phyloP scores from a whole-genome alignment of 2,888 invertebrate species.

The Ferrisia virgata region DNA sequence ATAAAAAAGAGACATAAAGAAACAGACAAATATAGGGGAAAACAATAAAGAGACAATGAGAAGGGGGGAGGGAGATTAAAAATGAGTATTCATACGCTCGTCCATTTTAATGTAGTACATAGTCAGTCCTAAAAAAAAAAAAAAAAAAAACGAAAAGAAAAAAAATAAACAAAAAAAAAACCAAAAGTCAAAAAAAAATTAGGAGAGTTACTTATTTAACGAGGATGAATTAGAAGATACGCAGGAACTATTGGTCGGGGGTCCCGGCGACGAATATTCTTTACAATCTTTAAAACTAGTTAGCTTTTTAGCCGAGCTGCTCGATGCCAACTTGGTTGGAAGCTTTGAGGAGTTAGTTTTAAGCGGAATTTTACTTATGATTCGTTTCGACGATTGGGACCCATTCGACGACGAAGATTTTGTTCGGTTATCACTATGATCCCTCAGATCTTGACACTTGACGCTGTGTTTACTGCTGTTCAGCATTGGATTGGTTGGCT shows the following conservation, averaged over 20 bases:
- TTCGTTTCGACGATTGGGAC: neutral
- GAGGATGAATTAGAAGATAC: constrained; percentile 40
- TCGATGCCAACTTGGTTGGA: constrained; percentile 4
- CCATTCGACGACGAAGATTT: neutral
- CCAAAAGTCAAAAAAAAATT: neutral
- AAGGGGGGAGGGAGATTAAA: neutral
- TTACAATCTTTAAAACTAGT: constrained; percentile 42
- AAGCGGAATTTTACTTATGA: constrained; percentile 32
- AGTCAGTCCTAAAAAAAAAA: neutral
- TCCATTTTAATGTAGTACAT: neutral
- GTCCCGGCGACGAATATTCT: constrained; percentile 35
- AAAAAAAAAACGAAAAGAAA: neutral
- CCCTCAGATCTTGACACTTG: constrained; percentile 34
- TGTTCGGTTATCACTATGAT: constrained; percentile 30
- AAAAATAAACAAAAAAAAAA: neutral
- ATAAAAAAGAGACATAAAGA: neutral
- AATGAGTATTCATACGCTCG: constrained; percentile 1
- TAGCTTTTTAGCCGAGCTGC: neutral
- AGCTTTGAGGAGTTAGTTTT: constrained; percentile 18
- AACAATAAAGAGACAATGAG: neutral
- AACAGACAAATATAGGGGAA: neutral
- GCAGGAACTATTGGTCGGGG: constrained; percentile 39
- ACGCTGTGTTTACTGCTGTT: neutral
- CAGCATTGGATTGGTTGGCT: neutral
- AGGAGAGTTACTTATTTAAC: constrained; percentile 28